Conservation (phyloP, 2,113 vertebrate genomes). For the Theristicus caerulescens region DNA sequence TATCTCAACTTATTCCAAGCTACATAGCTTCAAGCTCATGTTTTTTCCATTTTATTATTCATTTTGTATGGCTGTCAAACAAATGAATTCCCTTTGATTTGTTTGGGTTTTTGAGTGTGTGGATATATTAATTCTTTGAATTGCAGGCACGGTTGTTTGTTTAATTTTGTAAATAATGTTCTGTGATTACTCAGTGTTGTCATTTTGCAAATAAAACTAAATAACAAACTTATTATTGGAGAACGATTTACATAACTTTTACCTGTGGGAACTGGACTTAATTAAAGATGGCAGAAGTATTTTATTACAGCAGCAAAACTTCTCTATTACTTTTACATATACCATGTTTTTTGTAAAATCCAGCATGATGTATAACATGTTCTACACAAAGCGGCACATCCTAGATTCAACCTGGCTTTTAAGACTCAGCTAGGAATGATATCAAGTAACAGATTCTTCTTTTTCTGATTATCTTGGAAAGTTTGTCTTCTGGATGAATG, state of each 20-base stretch:
- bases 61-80: neutral
- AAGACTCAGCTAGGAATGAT: neutral
- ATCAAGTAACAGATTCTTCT: neutral
- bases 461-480: neutral
- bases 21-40: neutral
- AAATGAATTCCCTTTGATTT: slow-evolving; percentile 19
- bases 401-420: neutral
- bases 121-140: neutral
- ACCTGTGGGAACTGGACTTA: neutral
- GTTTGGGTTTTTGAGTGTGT: neutral
- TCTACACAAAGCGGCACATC: neutral
- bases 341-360: accelerated
- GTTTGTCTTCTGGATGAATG: neutral
- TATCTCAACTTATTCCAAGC: neutral
- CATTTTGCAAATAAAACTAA: neutral
- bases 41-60: neutral
- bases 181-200: neutral
- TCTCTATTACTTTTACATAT: neutral
- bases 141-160: neutral
- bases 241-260: neutral
- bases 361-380: neutral
- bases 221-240: neutral
- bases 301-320: neutral
- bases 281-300: neutral
- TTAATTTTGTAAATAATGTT: slow-evolving; percentile 13